Conservation (phyloP, 2,113 vertebrate species). For the Aviceda subcristata region DNA sequence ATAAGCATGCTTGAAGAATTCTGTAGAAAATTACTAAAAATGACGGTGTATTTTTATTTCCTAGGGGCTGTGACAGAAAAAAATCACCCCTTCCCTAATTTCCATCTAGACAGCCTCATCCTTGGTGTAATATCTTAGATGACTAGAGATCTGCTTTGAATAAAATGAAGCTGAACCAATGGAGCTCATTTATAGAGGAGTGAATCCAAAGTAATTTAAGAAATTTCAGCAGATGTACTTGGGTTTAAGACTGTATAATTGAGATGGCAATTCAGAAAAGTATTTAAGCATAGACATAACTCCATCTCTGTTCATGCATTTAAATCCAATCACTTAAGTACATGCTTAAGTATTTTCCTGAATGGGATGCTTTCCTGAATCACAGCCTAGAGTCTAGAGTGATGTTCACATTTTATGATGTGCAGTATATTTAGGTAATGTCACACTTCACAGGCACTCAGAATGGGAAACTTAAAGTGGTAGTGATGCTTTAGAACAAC, state of each 20-base stretch:
- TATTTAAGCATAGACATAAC: conserved; percentile 28
- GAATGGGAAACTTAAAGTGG: background rate
- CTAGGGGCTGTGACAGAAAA: background rate
- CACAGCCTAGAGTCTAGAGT: background rate
- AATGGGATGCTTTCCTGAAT: background rate
- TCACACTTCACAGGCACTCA: background rate
- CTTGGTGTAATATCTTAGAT: background rate
- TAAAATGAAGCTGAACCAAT: background rate
- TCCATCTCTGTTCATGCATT: background rate
- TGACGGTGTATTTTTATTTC: background rate
- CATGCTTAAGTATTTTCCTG: background rate
- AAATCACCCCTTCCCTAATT: background rate
- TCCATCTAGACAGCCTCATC: background rate
- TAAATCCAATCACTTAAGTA: conserved; percentile 16
- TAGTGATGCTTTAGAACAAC: background rate
- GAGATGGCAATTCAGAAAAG: background rate
- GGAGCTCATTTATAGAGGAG: background rate
- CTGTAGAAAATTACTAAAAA: background rate
- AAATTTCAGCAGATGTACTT: background rate
- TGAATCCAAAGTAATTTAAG: background rate
- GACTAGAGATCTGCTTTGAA: background rate
- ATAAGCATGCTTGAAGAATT: background rate
- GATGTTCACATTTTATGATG: background rate
- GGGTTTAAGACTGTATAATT: background rate
- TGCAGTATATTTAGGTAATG: background rate